Conservation (phyloP, 2,888 invertebrate species). For the Cylloceria caligata region DNA sequence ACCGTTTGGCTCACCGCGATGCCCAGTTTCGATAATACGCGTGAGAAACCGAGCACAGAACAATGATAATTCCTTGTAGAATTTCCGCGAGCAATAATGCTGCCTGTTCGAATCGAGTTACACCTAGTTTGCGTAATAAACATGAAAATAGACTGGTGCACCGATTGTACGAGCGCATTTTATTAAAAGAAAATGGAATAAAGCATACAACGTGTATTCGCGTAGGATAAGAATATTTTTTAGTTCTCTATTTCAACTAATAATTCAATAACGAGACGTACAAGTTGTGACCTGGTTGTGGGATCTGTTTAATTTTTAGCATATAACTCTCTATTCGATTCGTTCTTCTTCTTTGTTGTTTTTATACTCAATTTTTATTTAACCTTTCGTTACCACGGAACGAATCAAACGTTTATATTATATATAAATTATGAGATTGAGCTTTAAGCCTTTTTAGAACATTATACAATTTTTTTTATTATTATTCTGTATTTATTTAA, state of each 20-base stretch:
- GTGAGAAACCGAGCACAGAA: conserved; percentile 37
- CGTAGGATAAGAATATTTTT: conserved; percentile 54
- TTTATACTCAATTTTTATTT: conserved; percentile 52
- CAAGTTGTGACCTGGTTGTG: conserved; percentile 74
- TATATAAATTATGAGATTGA: conserved; percentile 51
- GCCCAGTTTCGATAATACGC: conserved; percentile 33
- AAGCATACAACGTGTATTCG: conserved; percentile 47
- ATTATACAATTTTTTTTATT: conserved; percentile 32
- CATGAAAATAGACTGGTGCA: conserved; percentile 14
- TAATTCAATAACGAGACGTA: conserved; percentile 59
- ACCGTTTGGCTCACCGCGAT: not conserved
- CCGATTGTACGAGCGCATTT: conserved; percentile 20
- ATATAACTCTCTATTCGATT: conserved; percentile 30
- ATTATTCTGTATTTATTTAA: conserved; percentile 43
- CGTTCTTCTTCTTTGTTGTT: conserved; percentile 43
- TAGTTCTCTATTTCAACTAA: conserved; percentile 50
- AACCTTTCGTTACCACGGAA: conserved; percentile 51
- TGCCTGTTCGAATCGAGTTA: conserved; percentile 8
- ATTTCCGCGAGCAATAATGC: conserved; percentile 20
- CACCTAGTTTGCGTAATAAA: conserved; percentile 24
- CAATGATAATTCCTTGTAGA: conserved; percentile 18
- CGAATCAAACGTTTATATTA: conserved; percentile 51
- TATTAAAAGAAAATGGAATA: conserved; percentile 14
- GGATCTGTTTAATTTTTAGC: conserved; percentile 74
- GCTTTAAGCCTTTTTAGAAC: conserved; percentile 58